Percentiles rank a stretch among this genome's conserved stretches.
These are phyloP conservation scores for Pammene aurita DNA, from an alignment of 2,888 invertebrate genomes.

Conservation along the genomic window DNA sequence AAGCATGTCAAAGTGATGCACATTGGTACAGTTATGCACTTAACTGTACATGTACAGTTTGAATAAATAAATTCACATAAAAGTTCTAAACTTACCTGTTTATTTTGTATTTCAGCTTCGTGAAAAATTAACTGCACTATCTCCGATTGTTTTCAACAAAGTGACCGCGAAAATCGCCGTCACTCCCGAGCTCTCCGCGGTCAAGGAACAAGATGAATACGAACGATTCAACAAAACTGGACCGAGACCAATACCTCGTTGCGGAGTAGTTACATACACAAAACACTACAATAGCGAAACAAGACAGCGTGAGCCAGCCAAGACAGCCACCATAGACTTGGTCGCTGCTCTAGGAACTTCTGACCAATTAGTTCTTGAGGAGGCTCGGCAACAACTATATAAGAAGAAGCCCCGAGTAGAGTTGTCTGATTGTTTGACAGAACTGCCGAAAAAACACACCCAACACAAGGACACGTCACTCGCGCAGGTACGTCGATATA, in stretches of 20 bases:
- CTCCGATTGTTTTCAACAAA: conserved; percentile 57
- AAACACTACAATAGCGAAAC: no score
- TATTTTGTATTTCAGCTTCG: conserved; percentile 62
- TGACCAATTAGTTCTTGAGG: conserved; percentile 62
- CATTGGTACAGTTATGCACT: no score
- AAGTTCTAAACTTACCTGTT: background rate
- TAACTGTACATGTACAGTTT: no score
- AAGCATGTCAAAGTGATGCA: no score
- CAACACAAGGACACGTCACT: no score
- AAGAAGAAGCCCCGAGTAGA: conserved; percentile 54
- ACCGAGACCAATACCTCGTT: conserved; percentile 46
- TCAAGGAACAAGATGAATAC: conserved; percentile 61
- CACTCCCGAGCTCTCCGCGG: conserved; percentile 60
- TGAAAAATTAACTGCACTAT: conserved; percentile 62
- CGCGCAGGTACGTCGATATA: no score
- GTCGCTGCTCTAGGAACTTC: conserved; percentile 54
- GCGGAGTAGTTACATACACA: background rate
- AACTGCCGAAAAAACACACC: conserved; percentile 59
- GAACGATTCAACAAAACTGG: conserved; percentile 51
- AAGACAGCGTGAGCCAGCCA: conserved; percentile 50
- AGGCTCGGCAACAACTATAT: conserved; percentile 57
- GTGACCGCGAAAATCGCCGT: conserved; percentile 57
- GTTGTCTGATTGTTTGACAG: conserved; percentile 60
- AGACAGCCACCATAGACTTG: conserved; percentile 55
- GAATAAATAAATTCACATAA: no score